Conservation (phyloP, 2,888 invertebrate species). For the Isotomurus palustris region DNA sequence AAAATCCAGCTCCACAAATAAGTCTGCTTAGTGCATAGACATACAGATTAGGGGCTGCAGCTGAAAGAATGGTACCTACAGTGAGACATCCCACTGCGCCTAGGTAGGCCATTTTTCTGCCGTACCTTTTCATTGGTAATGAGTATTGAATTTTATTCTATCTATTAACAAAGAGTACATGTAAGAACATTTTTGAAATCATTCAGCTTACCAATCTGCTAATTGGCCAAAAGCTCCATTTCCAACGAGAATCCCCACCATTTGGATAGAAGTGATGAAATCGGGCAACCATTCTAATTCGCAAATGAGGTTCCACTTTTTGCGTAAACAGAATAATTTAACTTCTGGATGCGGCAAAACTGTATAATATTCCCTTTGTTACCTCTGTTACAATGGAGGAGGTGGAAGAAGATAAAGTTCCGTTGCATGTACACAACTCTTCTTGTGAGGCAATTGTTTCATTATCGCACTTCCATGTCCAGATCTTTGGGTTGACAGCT, state of each 20-base stretch:
- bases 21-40: slow-evolving; percentile 31
- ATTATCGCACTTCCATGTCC: slow-evolving; percentile 22
- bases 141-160: not conserved
- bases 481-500: slow-evolving; percentile 16
- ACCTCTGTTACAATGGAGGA: slow-evolving; percentile 9
- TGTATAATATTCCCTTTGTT: too few relatives aligned
- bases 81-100: slow-evolving; percentile 27
- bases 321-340: not conserved
- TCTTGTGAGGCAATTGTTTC: not conserved
- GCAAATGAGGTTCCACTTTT: slow-evolving; percentile 36
- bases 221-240: slow-evolving; percentile 22
- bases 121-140: slow-evolving; percentile 13
- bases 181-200: not conserved
- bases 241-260: slow-evolving; percentile 35
- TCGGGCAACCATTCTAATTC: slow-evolving; percentile 32
- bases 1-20: slow-evolving; percentile 31
- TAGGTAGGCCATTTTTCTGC: slow-evolving; percentile 25
- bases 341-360: not conserved
- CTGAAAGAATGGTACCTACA: slow-evolving; percentile 21
- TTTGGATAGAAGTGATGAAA: slow-evolving; percentile 37
- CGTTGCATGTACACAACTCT: slow-evolving; percentile 4
- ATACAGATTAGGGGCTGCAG: slow-evolving; percentile 17
- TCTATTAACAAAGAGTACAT: not conserved
- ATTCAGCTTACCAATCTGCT: slow-evolving; percentile 25
- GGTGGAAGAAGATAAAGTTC: not conserved